These are phyloP conservation scores for Protonibea diacanthus DNA, from an alignment of 2,797 vertebrate species.

Conservation along the genomic window DNA sequence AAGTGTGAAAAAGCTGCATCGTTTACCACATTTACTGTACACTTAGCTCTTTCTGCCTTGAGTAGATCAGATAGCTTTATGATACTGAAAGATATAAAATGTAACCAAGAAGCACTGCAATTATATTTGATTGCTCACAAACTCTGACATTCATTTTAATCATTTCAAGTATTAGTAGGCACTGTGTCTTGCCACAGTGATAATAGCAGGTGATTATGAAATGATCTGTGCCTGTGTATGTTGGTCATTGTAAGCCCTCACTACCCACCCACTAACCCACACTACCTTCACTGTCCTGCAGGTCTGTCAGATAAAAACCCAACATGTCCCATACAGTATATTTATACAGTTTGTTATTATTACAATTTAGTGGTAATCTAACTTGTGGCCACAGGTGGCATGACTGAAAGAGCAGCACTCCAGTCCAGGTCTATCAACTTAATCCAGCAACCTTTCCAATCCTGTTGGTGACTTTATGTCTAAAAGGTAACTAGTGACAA, in stretches of 20 bases:
- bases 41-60: neutral
- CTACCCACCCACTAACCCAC: too few relatives aligned
- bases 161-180: neutral
- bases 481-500: too few relatives aligned
- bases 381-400: too few relatives aligned
- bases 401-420: too few relatives aligned
- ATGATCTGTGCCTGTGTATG: neutral
- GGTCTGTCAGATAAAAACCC: neutral
- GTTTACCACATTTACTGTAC: neutral
- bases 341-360: too few relatives aligned
- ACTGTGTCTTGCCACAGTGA: neutral
- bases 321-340: too few relatives aligned
- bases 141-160: slow-evolving; percentile 2
- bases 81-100: slow-evolving; percentile 4
- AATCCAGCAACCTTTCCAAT: too few relatives aligned
- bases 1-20: neutral
- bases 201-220: slow-evolving; percentile 10
- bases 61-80: neutral
- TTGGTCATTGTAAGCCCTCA: neutral
- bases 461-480: too few relatives aligned
- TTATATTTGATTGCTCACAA: slow-evolving; percentile 7
- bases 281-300: neutral
- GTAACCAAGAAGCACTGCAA: neutral
- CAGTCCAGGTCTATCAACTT: too few relatives aligned
- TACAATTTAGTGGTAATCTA: too few relatives aligned